Conservation (phyloP, 2,113 vertebrate genomes). For the Cottus gobio region DNA sequence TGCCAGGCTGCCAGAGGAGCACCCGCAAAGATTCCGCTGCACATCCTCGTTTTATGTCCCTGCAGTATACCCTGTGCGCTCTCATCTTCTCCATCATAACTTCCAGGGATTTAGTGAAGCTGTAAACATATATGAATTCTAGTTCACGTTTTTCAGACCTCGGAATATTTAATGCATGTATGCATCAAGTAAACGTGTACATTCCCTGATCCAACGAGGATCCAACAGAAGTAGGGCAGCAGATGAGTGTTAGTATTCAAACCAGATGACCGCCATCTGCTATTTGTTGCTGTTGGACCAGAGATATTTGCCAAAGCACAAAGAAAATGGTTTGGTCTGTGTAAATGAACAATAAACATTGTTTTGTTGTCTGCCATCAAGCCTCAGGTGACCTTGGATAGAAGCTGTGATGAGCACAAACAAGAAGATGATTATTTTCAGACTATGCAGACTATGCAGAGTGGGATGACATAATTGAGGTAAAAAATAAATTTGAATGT, state of each 20-base stretch:
- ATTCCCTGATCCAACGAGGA: conserved; percentile 28
- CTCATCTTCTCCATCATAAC: not conserved
- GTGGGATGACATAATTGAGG: not conserved
- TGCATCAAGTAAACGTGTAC: conserved; percentile 29
- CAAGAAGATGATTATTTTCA: not conserved
- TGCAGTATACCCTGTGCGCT: not conserved
- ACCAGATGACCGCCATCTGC: conserved; percentile 89
- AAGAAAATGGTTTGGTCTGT: conserved; percentile 25
- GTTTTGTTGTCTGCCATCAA: conserved; percentile 27
- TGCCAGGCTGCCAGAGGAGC: conserved; percentile 50
- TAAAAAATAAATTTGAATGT: conserved; percentile 4
- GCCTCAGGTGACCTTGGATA: conserved; percentile 53
- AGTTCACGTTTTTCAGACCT: not conserved
- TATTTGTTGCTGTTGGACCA: conserved; percentile 70
- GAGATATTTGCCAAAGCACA: conserved; percentile 37
- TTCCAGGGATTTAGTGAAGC: not conserved
- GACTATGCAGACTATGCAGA: conserved; percentile 1
- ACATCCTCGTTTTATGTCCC: conserved; percentile 7
- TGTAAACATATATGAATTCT: not conserved
- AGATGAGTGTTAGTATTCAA: conserved; percentile 79
- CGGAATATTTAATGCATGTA: conserved; percentile 12
- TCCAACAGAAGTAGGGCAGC: conserved; percentile 70
- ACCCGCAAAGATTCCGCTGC: conserved; percentile 27
- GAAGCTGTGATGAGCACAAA: conserved; percentile 28
- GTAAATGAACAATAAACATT: conserved; percentile 27